Base-by-base conservation (phyloP, 2,113 vertebrate genomes). In the Neogale vison region DNA sequence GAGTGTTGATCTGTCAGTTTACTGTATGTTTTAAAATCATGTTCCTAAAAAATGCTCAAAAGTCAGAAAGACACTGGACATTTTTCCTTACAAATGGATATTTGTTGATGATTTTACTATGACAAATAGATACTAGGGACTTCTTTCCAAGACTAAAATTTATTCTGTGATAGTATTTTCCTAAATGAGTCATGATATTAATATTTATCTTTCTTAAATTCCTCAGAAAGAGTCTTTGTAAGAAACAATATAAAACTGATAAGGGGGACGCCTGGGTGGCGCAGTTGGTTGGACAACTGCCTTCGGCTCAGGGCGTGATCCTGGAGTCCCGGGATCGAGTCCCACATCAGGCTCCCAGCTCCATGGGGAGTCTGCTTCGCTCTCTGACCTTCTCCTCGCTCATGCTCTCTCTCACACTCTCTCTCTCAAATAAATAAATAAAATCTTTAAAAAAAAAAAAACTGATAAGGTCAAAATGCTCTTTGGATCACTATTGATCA, bases 1-100 rank as follows among this genome's bases (percentile, higher is more conserved):
- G 34, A 97, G 57, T 61, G 36, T 90, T 96, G 80, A 24, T 71
- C 63, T 97, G 87, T 92, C 87, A 61, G 57, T 65, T 91, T 90
- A 90, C 45, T 18, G 34, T 74, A 69, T 92, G n/a, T 90, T 96
- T 89, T 88, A 80, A 95, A 81, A 85, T 96, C 61, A 71, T 91
- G 29, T 88, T 92, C 26, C 92, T 92, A 31, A 97, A 90, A 59
- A 55, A 88, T 61, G 3, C 57, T 36, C 67, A 24, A 77, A 71
- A 96, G 9, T 83, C 69, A 80, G 12, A 57, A 36, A 77, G 76
- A 47, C 61, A 72, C 21, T 90, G 52, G 20, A 21, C 65, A 55
- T 72, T 88, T 91, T 95, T 83, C 55, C 42, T 92, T 85, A 45
- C 79, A 96, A 90, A 74, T 18, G 26, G 12, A 90, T 29, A 81